A percentile compares a stretch with the other conserved stretches of the same genome.
phyloP scores from a whole-genome alignment of 2,797 vertebrate genomes.

The Yasuhikotakia modesta region DNA sequence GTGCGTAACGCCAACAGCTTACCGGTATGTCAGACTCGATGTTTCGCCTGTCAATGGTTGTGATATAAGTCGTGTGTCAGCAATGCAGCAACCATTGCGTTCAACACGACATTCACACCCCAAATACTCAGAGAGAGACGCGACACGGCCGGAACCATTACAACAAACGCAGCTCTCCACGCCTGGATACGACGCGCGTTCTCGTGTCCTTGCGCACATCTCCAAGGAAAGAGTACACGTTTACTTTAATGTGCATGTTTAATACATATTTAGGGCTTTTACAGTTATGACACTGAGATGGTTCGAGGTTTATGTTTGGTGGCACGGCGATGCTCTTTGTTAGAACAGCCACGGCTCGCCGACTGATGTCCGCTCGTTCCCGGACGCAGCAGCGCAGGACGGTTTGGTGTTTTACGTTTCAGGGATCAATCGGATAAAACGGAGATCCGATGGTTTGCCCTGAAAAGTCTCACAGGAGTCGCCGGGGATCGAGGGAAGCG shows the following conservation, averaged over 20 bases:
- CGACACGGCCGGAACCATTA: not conserved
- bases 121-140: slow-evolving; percentile 11
- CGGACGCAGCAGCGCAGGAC: slow-evolving; percentile 39
- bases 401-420: slow-evolving; percentile 14
- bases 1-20: not conserved
- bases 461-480: not conserved
- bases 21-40: not conserved
- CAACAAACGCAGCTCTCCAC: slow-evolving; percentile 8
- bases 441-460: not conserved
- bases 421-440: not conserved
- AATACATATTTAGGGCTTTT: too few relatives aligned
- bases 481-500: slow-evolving; percentile 68
- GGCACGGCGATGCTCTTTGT: slow-evolving; percentile 68
- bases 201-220: not conserved
- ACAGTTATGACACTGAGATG: not conserved
- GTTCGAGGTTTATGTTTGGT: slow-evolving; percentile 60
- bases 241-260: too few relatives aligned
- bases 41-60: not conserved
- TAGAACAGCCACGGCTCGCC: slow-evolving; percentile 61
- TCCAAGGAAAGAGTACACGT: too few relatives aligned
- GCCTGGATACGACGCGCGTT: not conserved
- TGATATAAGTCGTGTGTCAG: not conserved
- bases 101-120: not conserved
- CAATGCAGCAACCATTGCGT: not conserved
- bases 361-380: slow-evolving; percentile 63